These are phyloP conservation scores for Phyllostomus hastatus DNA, from an alignment of 2,113 vertebrate genomes.

Conservation along the genomic window DNA sequence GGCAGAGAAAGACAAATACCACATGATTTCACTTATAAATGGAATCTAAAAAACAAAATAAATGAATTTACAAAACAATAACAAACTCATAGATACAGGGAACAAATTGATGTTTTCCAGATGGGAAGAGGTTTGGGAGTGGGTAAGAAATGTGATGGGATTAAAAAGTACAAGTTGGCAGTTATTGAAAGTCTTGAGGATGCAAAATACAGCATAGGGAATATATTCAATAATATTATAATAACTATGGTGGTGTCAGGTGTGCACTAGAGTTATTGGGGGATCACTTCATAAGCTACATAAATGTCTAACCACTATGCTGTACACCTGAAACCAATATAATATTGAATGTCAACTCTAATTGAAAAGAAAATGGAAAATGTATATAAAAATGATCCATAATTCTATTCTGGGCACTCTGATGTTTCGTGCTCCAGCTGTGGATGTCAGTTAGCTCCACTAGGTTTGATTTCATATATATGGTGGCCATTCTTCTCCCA, in stretches of 20 bases:
- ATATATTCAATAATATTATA: background rate
- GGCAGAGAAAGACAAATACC: background rate
- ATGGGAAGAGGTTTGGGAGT: background rate
- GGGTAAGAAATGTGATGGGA: background rate
- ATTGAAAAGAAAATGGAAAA: background rate
- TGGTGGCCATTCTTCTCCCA: background rate
- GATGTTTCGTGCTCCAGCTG: background rate
- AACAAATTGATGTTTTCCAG: background rate
- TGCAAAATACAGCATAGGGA: background rate
- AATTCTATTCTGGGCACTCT: background rate
- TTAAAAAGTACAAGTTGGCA: background rate
- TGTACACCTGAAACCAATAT: background rate
- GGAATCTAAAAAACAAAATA: background rate
- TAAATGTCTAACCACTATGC: background rate
- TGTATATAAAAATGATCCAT: background rate
- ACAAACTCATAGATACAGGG: background rate
- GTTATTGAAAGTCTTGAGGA: background rate
- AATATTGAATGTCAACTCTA: background rate
- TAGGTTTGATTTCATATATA: background rate
- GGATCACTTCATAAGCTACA: background rate
- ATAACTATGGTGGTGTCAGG: background rate
- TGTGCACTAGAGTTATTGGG: background rate
- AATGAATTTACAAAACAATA: background rate
- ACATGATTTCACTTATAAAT: background rate
- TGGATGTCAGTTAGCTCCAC: background rate